Evolutionary conservation across 2,797 vertebrate genomes (phyloP).

Genomic region (Borostomias antarcticus): DNA sequence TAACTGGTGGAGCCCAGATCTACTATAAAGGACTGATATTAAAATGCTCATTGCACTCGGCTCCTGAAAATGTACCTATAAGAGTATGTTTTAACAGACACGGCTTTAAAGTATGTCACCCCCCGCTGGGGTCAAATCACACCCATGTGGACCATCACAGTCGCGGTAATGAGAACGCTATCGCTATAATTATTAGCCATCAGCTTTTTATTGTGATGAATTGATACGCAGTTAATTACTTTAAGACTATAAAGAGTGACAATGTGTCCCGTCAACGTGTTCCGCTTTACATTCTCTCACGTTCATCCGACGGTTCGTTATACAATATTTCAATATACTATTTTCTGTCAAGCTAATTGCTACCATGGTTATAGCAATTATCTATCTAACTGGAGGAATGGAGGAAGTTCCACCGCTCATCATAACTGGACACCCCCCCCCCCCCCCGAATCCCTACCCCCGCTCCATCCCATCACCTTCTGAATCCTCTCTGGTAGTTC

Average conservation of each 20-base stretch:
- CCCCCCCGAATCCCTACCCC: not conserved
- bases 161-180: not conserved
- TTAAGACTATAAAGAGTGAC: not conserved
- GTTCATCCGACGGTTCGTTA: not conserved
- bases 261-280: not conserved
- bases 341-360: not conserved
- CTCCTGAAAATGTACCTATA: not conserved
- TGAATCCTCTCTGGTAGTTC: slow-evolving; percentile 73
- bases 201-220: not conserved
- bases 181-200: slow-evolving; percentile 4
- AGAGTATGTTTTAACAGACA: slow-evolving; percentile 5
- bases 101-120: not conserved
- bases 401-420: not conserved
- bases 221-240: not conserved
- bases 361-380: not conserved
- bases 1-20: not conserved
- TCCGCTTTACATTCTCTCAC: too few relatives aligned
- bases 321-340: not conserved
- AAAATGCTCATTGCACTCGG: slow-evolving; percentile 8
- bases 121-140: not conserved
- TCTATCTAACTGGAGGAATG: not conserved
- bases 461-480: slow-evolving; percentile 35
- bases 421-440: not conserved
- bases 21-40: not conserved
- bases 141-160: not conserved